Evolutionary conservation across 2,888 invertebrate species (phyloP).

Genomic region (Oasisia sp.): DNA sequence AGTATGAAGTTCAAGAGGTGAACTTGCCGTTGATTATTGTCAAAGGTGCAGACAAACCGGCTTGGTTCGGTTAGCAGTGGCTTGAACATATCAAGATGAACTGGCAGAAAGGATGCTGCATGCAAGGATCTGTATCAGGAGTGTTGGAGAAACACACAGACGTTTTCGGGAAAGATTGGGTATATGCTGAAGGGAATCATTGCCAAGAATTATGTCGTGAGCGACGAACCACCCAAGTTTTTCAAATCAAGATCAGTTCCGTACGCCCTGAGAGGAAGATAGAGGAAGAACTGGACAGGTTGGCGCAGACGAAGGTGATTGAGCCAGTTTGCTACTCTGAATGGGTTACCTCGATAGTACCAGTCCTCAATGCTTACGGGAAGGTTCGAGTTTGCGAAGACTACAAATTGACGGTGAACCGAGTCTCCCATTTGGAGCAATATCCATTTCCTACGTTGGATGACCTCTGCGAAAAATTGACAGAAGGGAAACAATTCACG

Average conservation of each 20-base stretch:
- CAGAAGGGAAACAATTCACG: slow-evolving; percentile 38
- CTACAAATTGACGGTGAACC: background rate
- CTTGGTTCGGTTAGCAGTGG: background rate
- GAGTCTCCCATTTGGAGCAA: background rate
- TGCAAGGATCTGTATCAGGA: background rate
- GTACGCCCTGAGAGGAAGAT: slow-evolving; percentile 32
- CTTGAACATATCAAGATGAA: background rate
- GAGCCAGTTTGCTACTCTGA: slow-evolving; percentile 32
- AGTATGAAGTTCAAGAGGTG: background rate
- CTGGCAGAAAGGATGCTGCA: background rate
- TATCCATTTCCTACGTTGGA: too few species aligned
- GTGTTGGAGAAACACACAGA: background rate
- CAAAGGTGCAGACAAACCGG: background rate
- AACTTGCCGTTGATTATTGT: background rate
- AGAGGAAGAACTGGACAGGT: slow-evolving; percentile 28
- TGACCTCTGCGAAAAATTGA: background rate
- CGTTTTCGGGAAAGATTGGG: slow-evolving; percentile 17
- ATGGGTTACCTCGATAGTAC: slow-evolving; percentile 41
- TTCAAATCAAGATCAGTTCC: slow-evolving; percentile 42
- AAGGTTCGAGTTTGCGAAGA: slow-evolving; percentile 20
- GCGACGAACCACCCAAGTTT: slow-evolving; percentile 36
- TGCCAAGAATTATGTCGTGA: slow-evolving; percentile 31
- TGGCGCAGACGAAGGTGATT: slow-evolving; percentile 19
- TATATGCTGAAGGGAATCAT: background rate
- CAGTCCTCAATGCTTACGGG: slow-evolving; percentile 35